Percentiles rank a stretch among this genome's conserved stretches.
Conservation (phyloP, 2,888 invertebrate species). For the Acanthococcus lagerstroemiae region DNA sequence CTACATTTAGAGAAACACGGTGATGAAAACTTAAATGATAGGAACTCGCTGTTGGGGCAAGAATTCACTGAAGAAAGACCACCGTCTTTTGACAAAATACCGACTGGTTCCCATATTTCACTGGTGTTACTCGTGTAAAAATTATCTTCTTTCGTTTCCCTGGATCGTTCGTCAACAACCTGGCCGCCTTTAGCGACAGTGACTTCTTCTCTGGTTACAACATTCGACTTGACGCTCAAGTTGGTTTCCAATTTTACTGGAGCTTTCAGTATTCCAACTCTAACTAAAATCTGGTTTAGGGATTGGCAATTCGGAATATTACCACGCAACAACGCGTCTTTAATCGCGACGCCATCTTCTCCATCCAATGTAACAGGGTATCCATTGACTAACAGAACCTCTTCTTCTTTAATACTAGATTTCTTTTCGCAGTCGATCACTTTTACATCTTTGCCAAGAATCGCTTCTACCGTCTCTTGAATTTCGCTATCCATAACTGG, state of each 20-base stretch:
- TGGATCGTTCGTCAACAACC: slow-evolving; percentile 57
- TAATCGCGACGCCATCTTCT: slow-evolving; percentile 56
- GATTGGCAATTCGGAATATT: slow-evolving; percentile 62
- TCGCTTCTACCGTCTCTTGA: slow-evolving; percentile 62
- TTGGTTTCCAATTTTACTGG: slow-evolving; percentile 62
- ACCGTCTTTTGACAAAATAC: slow-evolving; percentile 12
- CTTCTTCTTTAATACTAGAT: slow-evolving; percentile 60
- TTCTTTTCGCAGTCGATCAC: slow-evolving; percentile 64
- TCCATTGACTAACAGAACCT: slow-evolving; percentile 60
- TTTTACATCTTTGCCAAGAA: slow-evolving; percentile 59
- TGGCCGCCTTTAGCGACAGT: slow-evolving; percentile 56
- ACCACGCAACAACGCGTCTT: slow-evolving; percentile 56
- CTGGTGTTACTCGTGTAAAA: slow-evolving; percentile 56
- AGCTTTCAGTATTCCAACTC: slow-evolving; percentile 45
- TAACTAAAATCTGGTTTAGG: slow-evolving; percentile 53
- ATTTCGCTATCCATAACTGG: slow-evolving; percentile 61
- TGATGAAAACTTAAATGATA: neutral
- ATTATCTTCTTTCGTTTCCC: slow-evolving; percentile 61
- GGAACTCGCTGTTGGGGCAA: neutral
- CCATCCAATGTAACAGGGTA: slow-evolving; percentile 57
- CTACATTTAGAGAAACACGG: neutral
- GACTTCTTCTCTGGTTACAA: slow-evolving; percentile 60
- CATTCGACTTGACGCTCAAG: slow-evolving; percentile 58
- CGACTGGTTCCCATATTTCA: slow-evolving; percentile 55
- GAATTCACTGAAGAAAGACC: neutral